Conservation (phyloP, 2,113 vertebrate species). For the Mobula hypostoma region DNA sequence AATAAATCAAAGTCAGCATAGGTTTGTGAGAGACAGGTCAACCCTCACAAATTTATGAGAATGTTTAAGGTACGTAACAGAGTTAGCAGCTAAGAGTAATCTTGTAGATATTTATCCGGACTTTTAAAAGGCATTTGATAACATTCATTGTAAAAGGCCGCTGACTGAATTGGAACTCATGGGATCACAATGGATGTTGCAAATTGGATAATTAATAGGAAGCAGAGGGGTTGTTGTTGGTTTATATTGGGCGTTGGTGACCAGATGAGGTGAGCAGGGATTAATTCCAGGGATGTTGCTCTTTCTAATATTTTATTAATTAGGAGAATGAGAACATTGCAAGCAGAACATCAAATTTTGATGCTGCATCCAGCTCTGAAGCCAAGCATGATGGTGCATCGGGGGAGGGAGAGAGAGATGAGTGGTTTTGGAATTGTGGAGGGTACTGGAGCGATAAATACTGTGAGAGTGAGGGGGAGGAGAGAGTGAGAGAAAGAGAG, state of each 20-base stretch:
- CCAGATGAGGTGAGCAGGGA: background rate
- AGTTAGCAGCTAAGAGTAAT: constrained; percentile 19
- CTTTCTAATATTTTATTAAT: constrained; percentile 26
- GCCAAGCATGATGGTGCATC: background rate
- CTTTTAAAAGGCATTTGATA: constrained; percentile 32
- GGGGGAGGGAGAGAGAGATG: background rate
- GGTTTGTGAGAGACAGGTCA: constrained; percentile 22
- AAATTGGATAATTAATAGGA: constrained; percentile 36
- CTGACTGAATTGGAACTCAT: background rate
- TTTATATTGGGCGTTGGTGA: background rate
- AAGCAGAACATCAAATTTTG: background rate
- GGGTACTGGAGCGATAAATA: too few species aligned
- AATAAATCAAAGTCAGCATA: constrained; percentile 30
- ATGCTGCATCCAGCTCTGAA: background rate
- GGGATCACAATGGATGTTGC: constrained; percentile 12
- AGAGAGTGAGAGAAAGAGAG: background rate
- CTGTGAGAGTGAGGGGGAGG: too few species aligned
- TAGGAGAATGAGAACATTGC: background rate
- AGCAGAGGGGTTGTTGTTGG: constrained; percentile 31
- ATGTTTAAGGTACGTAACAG: constrained; percentile 19
- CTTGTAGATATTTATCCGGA: constrained; percentile 25
- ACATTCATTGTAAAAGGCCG: background rate
- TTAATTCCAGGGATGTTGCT: background rate
- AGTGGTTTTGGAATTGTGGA: background rate
- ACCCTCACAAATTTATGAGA: constrained; percentile 15